These are phyloP conservation scores for Acleris cristana DNA, from an alignment of 2,888 invertebrate genomes.

Conservation along the genomic window DNA sequence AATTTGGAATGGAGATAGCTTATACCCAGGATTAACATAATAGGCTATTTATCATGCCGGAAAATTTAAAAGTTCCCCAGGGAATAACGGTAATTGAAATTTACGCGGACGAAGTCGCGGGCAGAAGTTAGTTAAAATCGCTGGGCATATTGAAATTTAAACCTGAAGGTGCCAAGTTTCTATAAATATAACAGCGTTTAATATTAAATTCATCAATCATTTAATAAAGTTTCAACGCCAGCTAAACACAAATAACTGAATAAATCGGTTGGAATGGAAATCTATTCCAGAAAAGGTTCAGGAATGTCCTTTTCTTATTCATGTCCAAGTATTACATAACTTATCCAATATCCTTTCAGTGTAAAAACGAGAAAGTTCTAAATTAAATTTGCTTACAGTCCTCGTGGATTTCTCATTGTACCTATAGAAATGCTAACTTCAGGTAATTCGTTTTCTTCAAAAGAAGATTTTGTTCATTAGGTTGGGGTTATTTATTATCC, in stretches of 20 bases:
- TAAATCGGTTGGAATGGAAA: slow-evolving; percentile 12
- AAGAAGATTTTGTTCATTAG: background rate
- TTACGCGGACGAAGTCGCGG: too few relatives aligned
- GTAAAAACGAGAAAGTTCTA: slow-evolving; percentile 62
- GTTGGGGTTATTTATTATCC: too few relatives aligned
- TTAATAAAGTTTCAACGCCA: background rate
- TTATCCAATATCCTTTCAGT: slow-evolving; percentile 50
- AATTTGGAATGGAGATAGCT: too few relatives aligned
- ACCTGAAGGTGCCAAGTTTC: too few relatives aligned
- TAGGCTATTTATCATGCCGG: too few relatives aligned
- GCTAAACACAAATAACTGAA: slow-evolving; percentile 3
- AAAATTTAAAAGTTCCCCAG: too few relatives aligned
- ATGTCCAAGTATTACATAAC: slow-evolving; percentile 40
- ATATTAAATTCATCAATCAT: background rate
- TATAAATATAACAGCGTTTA: too few relatives aligned
- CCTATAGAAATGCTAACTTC: background rate
- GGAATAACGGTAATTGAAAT: too few relatives aligned
- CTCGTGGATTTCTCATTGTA: slow-evolving; percentile 28
- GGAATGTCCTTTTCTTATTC: slow-evolving; percentile 33
- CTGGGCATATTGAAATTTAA: too few relatives aligned
- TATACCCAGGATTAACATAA: too few relatives aligned
- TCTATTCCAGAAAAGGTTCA: slow-evolving; percentile 9
- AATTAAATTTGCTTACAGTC: slow-evolving; percentile 59
- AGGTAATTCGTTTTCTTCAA: background rate
- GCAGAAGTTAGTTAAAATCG: too few relatives aligned